phyloP scores from a whole-genome alignment of 2,797 vertebrate genomes.

The Sarcoramphus papa region DNA sequence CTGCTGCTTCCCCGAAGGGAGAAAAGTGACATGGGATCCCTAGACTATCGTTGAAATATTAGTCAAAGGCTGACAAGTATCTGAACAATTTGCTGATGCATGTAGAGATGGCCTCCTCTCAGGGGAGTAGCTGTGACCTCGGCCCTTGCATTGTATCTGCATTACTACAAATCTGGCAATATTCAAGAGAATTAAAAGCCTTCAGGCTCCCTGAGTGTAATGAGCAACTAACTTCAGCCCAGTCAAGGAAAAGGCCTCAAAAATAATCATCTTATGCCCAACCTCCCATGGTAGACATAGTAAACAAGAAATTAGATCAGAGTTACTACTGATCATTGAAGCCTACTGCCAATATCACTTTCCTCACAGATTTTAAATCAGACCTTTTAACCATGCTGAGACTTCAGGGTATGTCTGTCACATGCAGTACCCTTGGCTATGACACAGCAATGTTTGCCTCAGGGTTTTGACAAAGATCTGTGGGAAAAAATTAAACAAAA shows the following conservation, averaged over 20 bases:
- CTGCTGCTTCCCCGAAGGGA: not conserved
- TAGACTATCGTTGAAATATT: not conserved
- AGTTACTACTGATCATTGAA: not conserved
- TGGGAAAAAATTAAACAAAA: not conserved
- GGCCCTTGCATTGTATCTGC: not conserved
- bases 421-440: not conserved
- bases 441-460: not conserved
- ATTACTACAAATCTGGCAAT: not conserved
- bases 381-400: not conserved
- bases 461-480: not conserved
- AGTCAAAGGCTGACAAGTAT: constrained; percentile 1
- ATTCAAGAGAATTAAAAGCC: not conserved
- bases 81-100: not conserved
- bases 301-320: not conserved
- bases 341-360: not conserved
- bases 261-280: not conserved
- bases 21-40: not conserved
- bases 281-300: not conserved
- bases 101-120: not conserved
- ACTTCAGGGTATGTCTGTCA: not conserved
- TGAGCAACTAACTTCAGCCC: not conserved
- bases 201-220: not conserved
- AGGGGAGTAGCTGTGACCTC: not conserved
- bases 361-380: not conserved
- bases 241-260: not conserved